Evolutionary conservation across 2,888 invertebrate species (phyloP).

Genomic region (Theretra japonica): DNA sequence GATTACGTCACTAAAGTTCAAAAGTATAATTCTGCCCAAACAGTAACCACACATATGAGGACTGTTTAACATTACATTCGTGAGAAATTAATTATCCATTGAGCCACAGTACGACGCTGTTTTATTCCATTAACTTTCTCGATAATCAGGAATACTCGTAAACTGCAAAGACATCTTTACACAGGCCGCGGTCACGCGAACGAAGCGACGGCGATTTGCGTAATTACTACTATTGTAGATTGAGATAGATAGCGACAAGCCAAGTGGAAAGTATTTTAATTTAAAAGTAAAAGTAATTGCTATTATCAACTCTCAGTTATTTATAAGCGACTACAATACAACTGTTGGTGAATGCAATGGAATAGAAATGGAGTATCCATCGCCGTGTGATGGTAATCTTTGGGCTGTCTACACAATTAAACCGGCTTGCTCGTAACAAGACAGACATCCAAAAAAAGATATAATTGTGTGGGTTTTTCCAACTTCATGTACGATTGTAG

Average conservation of each 20-base stretch:
- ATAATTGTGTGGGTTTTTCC: no score
- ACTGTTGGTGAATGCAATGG: no score
- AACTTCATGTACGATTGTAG: no score
- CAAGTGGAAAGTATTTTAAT: not conserved
- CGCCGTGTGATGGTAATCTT: no score
- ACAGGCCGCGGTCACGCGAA: conserved; percentile 3
- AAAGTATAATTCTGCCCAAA: no score
- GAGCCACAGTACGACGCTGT: not conserved
- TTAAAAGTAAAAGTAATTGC: conserved; percentile 6
- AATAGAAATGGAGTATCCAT: no score
- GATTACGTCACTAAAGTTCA: no score
- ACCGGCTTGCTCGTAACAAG: no score
- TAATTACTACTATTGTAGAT: not conserved
- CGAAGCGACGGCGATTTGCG: not conserved
- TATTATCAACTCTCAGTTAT: not conserved
- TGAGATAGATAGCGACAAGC: not conserved
- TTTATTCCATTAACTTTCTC: conserved; percentile 30
- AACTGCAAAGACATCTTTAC: conserved; percentile 24
- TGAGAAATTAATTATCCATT: not conserved
- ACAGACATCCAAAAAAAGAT: no score
- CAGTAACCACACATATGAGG: no score
- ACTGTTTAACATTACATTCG: not conserved
- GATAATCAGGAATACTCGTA: conserved; percentile 26
- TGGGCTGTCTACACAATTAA: no score
- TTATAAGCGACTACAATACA: no score